A percentile compares a stretch with the other conserved stretches of the same genome.
phyloP scores from a whole-genome alignment of 2,888 invertebrate species.

The Pycnomerus fuliginosus region DNA sequence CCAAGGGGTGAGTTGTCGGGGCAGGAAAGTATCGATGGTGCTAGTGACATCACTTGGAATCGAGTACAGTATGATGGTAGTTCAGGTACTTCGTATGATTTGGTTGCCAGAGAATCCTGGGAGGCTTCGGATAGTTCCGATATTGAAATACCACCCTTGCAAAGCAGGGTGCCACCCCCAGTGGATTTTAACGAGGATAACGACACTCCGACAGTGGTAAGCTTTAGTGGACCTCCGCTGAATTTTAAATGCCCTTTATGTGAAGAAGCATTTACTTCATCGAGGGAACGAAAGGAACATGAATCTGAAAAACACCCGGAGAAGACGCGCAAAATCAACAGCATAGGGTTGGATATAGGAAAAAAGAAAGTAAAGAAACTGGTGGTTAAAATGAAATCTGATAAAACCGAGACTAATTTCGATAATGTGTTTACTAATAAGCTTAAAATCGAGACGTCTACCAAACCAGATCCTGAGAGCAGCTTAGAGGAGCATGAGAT shows the following conservation, averaged over 20 bases:
- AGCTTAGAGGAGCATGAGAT: constrained; percentile 45
- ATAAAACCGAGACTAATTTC: constrained; percentile 43
- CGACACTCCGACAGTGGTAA: constrained; percentile 42
- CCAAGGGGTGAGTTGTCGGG: constrained; percentile 83
- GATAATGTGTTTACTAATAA: constrained; percentile 50
- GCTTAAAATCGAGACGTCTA: constrained; percentile 40
- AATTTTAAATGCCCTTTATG: constrained; percentile 63
- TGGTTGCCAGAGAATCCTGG: constrained; percentile 70
- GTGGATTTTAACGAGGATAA: constrained; percentile 24
- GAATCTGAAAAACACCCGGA: constrained; percentile 58
- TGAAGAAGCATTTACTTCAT: constrained; percentile 59
- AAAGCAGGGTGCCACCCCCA: constrained; percentile 52
- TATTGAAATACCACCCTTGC: constrained; percentile 37
- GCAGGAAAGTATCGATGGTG: constrained; percentile 80
- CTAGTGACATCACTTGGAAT: constrained; percentile 75
- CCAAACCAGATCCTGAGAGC: constrained; percentile 7
- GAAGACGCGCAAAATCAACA: constrained; percentile 40
- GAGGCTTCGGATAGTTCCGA: constrained; percentile 68
- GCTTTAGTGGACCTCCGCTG: constrained; percentile 49
- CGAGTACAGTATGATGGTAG: constrained; percentile 66
- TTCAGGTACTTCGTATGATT: constrained; percentile 55
- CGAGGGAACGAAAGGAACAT: constrained; percentile 66
- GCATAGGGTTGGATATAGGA: constrained; percentile 39
- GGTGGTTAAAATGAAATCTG: constrained; percentile 42
- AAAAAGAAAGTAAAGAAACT: constrained; percentile 46